Evolutionary conservation across 2,888 invertebrate genomes (phyloP), one percentile per base, ranked within the genome.

Genomic region (Leucoma salicis): DNA sequence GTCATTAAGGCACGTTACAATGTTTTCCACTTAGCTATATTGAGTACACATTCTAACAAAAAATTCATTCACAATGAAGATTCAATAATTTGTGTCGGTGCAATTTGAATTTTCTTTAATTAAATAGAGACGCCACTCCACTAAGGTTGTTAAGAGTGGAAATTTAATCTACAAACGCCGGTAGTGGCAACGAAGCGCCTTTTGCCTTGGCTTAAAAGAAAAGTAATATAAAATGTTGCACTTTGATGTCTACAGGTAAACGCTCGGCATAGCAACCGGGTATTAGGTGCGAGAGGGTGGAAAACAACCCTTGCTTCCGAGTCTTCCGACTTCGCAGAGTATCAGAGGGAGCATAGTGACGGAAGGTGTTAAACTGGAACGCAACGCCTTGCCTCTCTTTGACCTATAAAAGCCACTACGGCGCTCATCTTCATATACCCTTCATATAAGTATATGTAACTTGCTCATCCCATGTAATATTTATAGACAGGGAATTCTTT

Each of bases 171-270:
- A 53, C 57, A 52, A 64, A 61, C 61, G 59, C 53, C 51, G 46
- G 62, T 54, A 57, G 68, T 45, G 49, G 48, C 31, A 43, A 35
- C 34, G 45, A 37, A 43, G 46, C 31, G 43, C 50, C 63, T 72
- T 74, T 67, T 62, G 67, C 63, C 60, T 64, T 55, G 68, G 68
- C 66, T 73, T 57, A 58, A 60, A 62, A 53, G 62, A 78, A 80
- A 78, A 70, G 69, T 59, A 76, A 79, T 82, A 81, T 77, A 78
- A 78, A 82, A 78, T 70, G 69, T 70, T 77, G 73, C 74, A 77
- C 83, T 86, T 86, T 87, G 83, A 85, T 82, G 84, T 85, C 67
- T 66, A 63, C 52, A 56, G 59, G 63, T 55, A 60, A 59, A 42
- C 31, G 32, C 39, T 8, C 41, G 33, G 12, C 29, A 55, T 43